Conservation (phyloP, 2,113 vertebrate genomes). For the Daphoenositta chrysoptera region DNA sequence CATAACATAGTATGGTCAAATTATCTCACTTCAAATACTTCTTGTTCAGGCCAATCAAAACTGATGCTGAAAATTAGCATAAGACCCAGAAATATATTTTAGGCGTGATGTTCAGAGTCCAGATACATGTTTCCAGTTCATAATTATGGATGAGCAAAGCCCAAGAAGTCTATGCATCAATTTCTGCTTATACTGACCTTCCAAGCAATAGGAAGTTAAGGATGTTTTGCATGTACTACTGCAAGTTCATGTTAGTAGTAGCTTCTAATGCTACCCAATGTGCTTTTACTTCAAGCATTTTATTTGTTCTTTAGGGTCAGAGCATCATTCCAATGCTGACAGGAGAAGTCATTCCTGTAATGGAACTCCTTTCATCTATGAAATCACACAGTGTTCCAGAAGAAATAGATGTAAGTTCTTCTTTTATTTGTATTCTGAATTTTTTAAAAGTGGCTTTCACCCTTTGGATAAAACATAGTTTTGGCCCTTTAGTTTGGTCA, state of each 20-base stretch:
- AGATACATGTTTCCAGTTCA: neutral
- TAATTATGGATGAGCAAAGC: neutral
- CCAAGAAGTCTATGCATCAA: neutral
- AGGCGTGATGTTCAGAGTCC: neutral
- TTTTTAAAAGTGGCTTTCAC: neutral
- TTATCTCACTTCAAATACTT: neutral
- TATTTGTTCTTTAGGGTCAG: conserved; percentile 80
- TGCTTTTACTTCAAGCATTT: neutral
- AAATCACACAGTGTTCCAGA: conserved; percentile 91
- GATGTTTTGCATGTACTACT: neutral
- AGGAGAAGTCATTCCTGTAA: conserved; percentile 92
- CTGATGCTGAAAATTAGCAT: neutral
- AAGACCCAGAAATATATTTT: neutral
- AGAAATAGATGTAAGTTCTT: conserved; percentile 87
- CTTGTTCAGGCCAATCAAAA: neutral
- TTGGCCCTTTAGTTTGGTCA: neutral
- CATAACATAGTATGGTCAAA: neutral
- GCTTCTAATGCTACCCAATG: neutral
- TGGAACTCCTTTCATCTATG: conserved; percentile 96
- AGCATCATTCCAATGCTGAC: conserved; percentile 94
- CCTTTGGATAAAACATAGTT: neutral
- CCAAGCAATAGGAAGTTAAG: neutral
- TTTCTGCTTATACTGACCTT: neutral
- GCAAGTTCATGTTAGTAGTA: neutral
- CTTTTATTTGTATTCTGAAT: neutral